These are phyloP conservation scores for Digitonthophagus gazella DNA, from an alignment of 2,888 invertebrate genomes.

Conservation along the genomic window DNA sequence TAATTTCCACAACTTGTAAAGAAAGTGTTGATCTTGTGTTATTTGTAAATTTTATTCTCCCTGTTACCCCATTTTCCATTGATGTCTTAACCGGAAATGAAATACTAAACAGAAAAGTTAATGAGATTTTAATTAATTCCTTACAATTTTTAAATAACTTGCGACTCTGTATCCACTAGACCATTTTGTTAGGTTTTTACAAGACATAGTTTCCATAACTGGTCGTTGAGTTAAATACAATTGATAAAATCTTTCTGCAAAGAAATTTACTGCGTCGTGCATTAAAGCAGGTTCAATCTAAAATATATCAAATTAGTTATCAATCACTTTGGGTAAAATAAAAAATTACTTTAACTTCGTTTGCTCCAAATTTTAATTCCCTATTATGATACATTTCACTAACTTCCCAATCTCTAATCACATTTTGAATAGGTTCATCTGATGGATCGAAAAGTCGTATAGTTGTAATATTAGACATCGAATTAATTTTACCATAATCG, in stretches of 20 bases:
- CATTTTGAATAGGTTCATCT: slow-evolving; percentile 54
- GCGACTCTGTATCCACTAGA: slow-evolving; percentile 61
- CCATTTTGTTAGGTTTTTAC: slow-evolving; percentile 47
- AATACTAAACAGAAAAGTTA: background rate
- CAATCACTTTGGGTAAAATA: background rate
- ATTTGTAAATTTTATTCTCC: slow-evolving; percentile 64
- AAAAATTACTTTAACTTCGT: slow-evolving; percentile 29
- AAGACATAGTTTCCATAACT: slow-evolving; percentile 34
- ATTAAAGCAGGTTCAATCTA: slow-evolving; percentile 68
- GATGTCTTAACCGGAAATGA: slow-evolving; percentile 32
- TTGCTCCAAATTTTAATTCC: slow-evolving; percentile 28
- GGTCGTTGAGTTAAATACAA: slow-evolving; percentile 32
- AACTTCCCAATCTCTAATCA: slow-evolving; percentile 50
- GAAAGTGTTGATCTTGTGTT: slow-evolving; percentile 63
- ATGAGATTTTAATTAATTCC: slow-evolving; percentile 27
- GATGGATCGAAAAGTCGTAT: slow-evolving; percentile 62
- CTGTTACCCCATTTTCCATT: slow-evolving; percentile 58
- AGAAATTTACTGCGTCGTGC: slow-evolving; percentile 68
- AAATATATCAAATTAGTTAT: slow-evolving; percentile 27
- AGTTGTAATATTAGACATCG: slow-evolving; percentile 69
- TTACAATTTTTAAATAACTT: slow-evolving; percentile 64
- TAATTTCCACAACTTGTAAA: slow-evolving; percentile 64
- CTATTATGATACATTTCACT: slow-evolving; percentile 35
- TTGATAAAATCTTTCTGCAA: slow-evolving; percentile 49
- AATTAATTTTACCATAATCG: slow-evolving; percentile 61